phyloP scores from a whole-genome alignment of 2,797 vertebrate species.

The Hydrolagus colliei region DNA sequence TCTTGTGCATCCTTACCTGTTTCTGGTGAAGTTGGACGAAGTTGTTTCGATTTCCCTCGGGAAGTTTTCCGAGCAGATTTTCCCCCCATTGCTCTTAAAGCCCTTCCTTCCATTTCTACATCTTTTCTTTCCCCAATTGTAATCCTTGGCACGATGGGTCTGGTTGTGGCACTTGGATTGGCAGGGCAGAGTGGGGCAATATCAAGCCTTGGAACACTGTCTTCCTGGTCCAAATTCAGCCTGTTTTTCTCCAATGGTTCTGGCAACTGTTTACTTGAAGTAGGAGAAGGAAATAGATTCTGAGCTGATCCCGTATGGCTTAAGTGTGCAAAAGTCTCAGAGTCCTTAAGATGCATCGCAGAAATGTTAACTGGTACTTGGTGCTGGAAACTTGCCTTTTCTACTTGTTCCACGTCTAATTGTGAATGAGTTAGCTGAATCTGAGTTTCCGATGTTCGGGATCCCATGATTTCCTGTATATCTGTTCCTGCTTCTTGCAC shows the following conservation, averaged over 20 bases:
- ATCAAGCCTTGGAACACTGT: background rate
- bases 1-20: slow-evolving; percentile 59
- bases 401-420: background rate
- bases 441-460: background rate
- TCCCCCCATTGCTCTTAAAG: slow-evolving; percentile 44
- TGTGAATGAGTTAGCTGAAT: background rate
- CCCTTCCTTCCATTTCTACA: slow-evolving; percentile 35
- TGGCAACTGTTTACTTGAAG: background rate
- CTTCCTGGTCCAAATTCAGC: too few species aligned
- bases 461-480: background rate
- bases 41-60: slow-evolving; percentile 75
- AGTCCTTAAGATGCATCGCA: too few species aligned
- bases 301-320: too few species aligned
- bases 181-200: slow-evolving; percentile 43
- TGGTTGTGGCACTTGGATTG: slow-evolving; percentile 42
- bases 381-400: background rate
- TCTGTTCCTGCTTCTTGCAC: background rate
- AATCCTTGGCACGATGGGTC: slow-evolving; percentile 5
- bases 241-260: too few species aligned
- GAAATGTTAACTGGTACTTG: background rate
- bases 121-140: slow-evolving; percentile 18
- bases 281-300: too few species aligned
- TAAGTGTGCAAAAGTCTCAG: fast-evolving
- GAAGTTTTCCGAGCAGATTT: slow-evolving; percentile 51
- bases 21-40: slow-evolving; percentile 81